Evolutionary conservation across 2,113 vertebrate species (phyloP).

Genomic region (Dinomys branickii): DNA sequence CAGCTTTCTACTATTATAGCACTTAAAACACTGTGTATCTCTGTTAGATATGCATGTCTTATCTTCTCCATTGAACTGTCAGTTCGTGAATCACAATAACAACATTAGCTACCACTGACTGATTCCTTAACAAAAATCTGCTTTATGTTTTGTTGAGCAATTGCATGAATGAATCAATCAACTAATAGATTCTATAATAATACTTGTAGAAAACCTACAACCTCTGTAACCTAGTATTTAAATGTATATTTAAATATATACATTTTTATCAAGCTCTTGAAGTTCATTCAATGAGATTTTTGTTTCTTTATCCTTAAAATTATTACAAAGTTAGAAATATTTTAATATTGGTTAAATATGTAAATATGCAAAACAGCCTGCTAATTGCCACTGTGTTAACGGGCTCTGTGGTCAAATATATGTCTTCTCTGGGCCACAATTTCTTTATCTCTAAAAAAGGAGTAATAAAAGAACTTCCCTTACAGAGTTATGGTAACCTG

Average conservation of each 20-base stretch:
- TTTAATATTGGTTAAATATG: not conserved
- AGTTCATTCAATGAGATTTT: not conserved
- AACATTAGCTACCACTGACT: not conserved
- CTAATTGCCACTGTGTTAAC: not conserved
- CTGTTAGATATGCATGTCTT: not conserved
- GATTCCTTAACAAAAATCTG: not conserved
- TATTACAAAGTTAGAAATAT: not conserved
- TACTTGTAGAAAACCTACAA: not conserved
- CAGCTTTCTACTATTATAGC: not conserved
- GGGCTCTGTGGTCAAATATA: not conserved
- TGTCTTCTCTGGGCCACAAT: not conserved
- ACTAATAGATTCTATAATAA: not conserved
- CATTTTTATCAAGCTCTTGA: not conserved
- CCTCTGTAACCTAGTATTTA: not conserved
- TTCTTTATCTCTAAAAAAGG: not conserved
- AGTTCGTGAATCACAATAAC: not conserved
- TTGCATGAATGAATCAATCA: not conserved
- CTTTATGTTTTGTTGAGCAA: not conserved
- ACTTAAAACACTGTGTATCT: not conserved
- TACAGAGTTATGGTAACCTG: not conserved
- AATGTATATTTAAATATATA: not conserved
- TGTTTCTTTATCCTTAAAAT: not conserved
- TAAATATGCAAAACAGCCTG: not conserved
- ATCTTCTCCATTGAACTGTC: not conserved
- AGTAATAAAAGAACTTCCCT: not conserved